These are phyloP conservation scores for Drosophila athabasca DNA, from an alignment of 1,140 invertebrate species.

Conservation along the genomic window DNA sequence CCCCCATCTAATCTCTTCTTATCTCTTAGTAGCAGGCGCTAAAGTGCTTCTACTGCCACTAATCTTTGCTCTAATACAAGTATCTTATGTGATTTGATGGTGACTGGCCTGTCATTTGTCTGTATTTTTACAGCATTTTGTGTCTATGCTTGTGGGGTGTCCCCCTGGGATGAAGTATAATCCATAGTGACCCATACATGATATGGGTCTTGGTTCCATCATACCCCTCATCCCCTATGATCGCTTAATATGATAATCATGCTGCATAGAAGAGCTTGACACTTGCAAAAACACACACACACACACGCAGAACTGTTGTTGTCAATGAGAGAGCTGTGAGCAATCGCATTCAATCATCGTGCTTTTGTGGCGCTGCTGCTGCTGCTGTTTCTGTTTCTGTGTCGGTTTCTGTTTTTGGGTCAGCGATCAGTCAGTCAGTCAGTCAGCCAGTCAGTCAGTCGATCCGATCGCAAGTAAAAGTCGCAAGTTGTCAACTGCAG, in stretches of 20 bases:
- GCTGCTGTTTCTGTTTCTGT: too few species aligned
- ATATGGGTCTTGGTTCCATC: neutral
- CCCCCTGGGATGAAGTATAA: too few species aligned
- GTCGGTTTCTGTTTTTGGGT: constrained; percentile 64
- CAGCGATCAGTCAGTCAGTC: constrained; percentile 29
- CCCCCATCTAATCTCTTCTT: too few species aligned
- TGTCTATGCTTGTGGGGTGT: too few species aligned
- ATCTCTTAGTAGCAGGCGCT: too few species aligned
- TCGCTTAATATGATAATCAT: too few species aligned
- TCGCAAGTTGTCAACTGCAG: constrained; percentile 62
- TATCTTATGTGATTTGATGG: too few species aligned
- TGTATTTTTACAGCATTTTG: too few species aligned
- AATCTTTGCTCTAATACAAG: too few species aligned
- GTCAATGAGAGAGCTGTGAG: constrained; percentile 42
- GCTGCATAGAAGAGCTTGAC: constrained; percentile 48
- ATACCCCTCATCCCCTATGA: constrained; percentile 1
- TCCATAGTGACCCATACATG: too few species aligned
- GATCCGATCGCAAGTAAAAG: constrained; percentile 69
- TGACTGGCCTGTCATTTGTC: too few species aligned
- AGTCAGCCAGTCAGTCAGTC: constrained; percentile 6
- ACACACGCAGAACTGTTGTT: constrained; percentile 16
- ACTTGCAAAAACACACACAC: constrained; percentile 51
- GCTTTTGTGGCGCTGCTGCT: constrained; percentile 16
- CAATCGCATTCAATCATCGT: constrained; percentile 70
- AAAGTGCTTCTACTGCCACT: too few species aligned